phyloP scores from a whole-genome alignment of 2,888 invertebrate species.

The Rhabditoides inermis region DNA sequence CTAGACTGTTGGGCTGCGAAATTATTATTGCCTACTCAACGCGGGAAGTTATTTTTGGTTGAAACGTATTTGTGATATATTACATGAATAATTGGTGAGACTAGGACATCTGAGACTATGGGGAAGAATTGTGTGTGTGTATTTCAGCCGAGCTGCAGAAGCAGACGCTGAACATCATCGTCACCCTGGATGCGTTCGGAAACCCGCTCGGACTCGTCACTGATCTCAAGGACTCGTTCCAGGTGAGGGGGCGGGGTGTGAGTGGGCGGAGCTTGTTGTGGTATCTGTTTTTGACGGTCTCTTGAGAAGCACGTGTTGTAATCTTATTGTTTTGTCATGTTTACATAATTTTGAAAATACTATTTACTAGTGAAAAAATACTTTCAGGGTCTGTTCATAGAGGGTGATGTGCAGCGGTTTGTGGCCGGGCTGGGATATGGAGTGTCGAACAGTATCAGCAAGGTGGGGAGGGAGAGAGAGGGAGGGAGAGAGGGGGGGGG shows the following conservation, averaged over 20 bases:
- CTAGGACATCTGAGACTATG: not conserved
- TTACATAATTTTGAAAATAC: no score
- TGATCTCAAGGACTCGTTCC: conserved; percentile 80
- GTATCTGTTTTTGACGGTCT: no score
- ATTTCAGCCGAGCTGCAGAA: conserved; percentile 71
- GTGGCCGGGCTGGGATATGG: conserved; percentile 94
- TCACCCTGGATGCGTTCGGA: conserved; percentile 92
- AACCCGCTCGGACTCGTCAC: conserved; percentile 90
- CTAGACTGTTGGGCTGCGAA: no score
- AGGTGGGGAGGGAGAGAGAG: no score
- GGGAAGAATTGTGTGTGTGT: not conserved
- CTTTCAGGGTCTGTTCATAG: conserved; percentile 72
- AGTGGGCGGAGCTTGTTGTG: no score
- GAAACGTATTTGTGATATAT: no score
- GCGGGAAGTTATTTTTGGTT: conserved; percentile 13
- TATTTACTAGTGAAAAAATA: no score
- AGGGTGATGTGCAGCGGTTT: conserved; percentile 82
- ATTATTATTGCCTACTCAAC: not conserved
- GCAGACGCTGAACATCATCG: conserved; percentile 88
- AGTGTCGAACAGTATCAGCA: conserved; percentile 90
- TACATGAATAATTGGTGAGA: not conserved
- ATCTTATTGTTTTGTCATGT: no score
- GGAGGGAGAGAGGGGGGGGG: no score
- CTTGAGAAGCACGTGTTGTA: no score
- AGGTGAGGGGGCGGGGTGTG: no score